Percentiles rank a stretch among this genome's conserved stretches.
These are phyloP conservation scores for Malacoraja senta DNA, from an alignment of 2,797 vertebrate species.

Conservation along the genomic window DNA sequence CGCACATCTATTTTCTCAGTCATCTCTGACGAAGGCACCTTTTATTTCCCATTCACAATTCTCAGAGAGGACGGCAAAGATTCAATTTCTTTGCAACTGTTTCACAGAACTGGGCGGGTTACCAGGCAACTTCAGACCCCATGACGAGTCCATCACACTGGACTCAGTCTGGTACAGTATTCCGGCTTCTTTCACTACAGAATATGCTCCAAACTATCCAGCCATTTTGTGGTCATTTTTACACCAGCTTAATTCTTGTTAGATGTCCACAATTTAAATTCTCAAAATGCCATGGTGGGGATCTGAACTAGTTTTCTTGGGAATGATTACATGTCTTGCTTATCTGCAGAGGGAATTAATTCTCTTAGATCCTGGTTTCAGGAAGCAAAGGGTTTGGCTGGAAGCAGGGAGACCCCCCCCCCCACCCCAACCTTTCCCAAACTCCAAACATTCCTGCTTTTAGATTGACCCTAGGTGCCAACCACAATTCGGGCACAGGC, in stretches of 20 bases:
- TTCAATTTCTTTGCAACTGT: background rate
- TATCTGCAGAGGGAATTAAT: background rate
- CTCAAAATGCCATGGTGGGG: background rate
- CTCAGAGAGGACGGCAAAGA: background rate
- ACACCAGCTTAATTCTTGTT: background rate
- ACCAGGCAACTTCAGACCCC: too few species aligned
- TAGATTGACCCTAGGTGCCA: background rate
- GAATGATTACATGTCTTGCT: background rate
- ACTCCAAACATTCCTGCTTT: background rate
- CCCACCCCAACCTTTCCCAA: too few species aligned
- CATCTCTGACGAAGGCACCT: background rate
- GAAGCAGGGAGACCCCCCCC: background rate
- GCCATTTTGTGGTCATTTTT: background rate
- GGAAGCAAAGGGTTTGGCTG: background rate
- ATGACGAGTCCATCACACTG: background rate
- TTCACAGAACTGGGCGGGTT: background rate
- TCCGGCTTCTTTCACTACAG: background rate
- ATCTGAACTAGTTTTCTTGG: background rate
- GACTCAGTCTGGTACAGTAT: background rate
- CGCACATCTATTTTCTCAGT: background rate
- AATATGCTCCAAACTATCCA: background rate
- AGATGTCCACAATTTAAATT: background rate
- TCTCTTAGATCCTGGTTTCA: background rate
- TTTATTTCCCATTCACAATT: background rate
- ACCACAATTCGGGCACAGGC: background rate